Evolutionary conservation across 2,797 vertebrate species (phyloP), one percentile per base, ranked within the genome.

Genomic region (Neosilurus mollespiculum): DNA sequence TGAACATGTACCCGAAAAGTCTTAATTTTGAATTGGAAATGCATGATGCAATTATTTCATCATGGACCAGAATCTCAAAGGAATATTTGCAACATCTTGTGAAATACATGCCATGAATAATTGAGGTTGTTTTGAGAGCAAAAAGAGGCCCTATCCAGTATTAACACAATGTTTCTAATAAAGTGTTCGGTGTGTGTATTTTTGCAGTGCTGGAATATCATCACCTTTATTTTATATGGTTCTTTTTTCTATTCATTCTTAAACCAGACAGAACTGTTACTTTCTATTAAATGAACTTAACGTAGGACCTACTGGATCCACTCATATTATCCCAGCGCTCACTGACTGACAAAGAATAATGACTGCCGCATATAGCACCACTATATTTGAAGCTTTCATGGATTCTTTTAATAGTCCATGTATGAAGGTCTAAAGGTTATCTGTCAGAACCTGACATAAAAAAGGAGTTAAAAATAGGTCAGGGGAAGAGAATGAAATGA

Each of bases 391-490:
- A 43, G 49, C 66, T 79, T 54, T 71, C 34, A 69, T 37, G 26
- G 77, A 20, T 77, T 83, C 71, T 67, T 76, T 83, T 53, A 77
- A 61, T 66, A 83, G 72, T 72, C 34, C 61, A 37, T 53, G 61
- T 76, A 62, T 66, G 61, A 58, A 51, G 64, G 72, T 76, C n/a
- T 77, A 75, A 67, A 83, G 58, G 66, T 80, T 65, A 83, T 84
- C 82, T 73, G 69, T 65, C 77, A 73, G 62, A 80, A 51, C 20
- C 43, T 78, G 56, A 67, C 82, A 78, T 64, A 83, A 69, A 67
- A 59, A 16, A 58, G 34, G 56, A 54, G 62, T 59, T 9, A 11
- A 73, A 83, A 84, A 72, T 79, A 53, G 76, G 58, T 80, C 77
- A 79, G 59, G 20, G 54, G 62, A 77, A 59, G 5, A 83, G 53